phyloP scores from a whole-genome alignment of 2,888 invertebrate species.

The Andrena fulva region DNA sequence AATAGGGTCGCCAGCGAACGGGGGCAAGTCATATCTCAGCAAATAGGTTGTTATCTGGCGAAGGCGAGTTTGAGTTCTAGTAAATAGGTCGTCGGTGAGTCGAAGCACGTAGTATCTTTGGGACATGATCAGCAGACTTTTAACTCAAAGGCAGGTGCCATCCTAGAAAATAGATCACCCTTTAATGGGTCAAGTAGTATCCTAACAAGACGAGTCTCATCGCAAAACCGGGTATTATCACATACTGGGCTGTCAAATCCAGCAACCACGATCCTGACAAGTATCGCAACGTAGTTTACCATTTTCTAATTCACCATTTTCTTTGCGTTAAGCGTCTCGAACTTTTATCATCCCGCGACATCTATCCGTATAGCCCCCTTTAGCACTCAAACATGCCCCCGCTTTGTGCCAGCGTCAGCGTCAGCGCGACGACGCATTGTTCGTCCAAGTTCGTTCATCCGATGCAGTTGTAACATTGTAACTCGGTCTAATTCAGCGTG shows the following conservation, averaged over 20 bases:
- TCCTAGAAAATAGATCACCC: not conserved
- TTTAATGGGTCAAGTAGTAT: not conserved
- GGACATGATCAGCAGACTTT: not conserved
- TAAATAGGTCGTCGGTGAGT: slow-evolving; percentile 16
- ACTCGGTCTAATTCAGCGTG: slow-evolving; percentile 5
- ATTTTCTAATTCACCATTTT: too few relatives aligned
- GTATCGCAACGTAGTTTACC: not conserved
- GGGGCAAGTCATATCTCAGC: slow-evolving; percentile 26
- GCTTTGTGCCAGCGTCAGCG: slow-evolving; percentile 14
- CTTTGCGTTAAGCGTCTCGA: slow-evolving; percentile 16
- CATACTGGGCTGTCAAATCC: not conserved
- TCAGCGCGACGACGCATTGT: slow-evolving; percentile 20
- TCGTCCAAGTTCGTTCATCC: slow-evolving; percentile 30
- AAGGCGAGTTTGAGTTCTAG: not conserved
- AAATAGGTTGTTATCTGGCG: slow-evolving; percentile 42
- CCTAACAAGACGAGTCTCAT: not conserved
- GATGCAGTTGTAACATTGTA: slow-evolving; percentile 23
- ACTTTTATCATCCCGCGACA: slow-evolving; percentile 16
- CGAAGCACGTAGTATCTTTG: slow-evolving; percentile 8
- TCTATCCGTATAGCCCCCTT: not conserved
- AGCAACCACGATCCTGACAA: not conserved
- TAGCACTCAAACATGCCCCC: not conserved
- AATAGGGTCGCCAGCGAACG: slow-evolving; percentile 24
- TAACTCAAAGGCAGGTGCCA: slow-evolving; percentile 1
- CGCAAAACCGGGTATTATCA: not conserved